Evolutionary conservation across 2,888 invertebrate genomes (phyloP).

Genomic region (Ramazzottius varieornatus): DNA sequence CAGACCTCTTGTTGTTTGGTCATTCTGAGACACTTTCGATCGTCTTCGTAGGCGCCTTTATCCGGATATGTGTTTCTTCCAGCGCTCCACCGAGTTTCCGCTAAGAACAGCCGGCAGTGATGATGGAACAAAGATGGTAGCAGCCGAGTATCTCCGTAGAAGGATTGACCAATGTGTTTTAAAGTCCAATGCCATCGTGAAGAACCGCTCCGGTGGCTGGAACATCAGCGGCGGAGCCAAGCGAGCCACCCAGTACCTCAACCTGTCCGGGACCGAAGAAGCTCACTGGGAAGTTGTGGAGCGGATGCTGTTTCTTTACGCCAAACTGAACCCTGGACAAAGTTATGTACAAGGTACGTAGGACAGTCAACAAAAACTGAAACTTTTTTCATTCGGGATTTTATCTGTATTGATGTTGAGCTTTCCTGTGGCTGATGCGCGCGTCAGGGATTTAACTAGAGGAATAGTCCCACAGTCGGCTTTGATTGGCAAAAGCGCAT

Average conservation of each 20-base stretch:
- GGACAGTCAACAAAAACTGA: too few relatives aligned
- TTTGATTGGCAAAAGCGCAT: too few relatives aligned
- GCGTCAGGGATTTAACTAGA: too few relatives aligned
- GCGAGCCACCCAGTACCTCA: constrained; percentile 31
- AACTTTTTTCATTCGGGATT: too few relatives aligned
- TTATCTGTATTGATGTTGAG: too few relatives aligned
- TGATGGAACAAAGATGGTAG: constrained; percentile 40
- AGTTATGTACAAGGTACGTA: constrained; percentile 47
- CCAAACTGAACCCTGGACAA: constrained; percentile 89
- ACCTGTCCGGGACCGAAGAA: constrained; percentile 63
- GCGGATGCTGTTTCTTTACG: constrained; percentile 80
- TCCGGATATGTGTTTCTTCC: constrained; percentile 88
- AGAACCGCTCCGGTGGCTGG: constrained; percentile 7
- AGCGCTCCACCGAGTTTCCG: constrained; percentile 70
- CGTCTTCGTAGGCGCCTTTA: constrained; percentile 41
- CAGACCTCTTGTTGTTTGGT: background rate
- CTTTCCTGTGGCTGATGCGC: too few relatives aligned
- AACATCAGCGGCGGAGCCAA: constrained; percentile 5
- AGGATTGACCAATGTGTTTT: constrained; percentile 61
- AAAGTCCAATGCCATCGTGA: constrained; percentile 43
- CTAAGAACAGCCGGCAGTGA: constrained; percentile 48
- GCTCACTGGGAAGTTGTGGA: constrained; percentile 95
- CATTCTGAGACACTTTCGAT: too few relatives aligned
- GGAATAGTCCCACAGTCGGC: too few relatives aligned
- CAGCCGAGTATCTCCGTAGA: constrained; percentile 49